Conservation (phyloP, 2,113 vertebrate genomes). For the Aptenodytes patagonicus region DNA sequence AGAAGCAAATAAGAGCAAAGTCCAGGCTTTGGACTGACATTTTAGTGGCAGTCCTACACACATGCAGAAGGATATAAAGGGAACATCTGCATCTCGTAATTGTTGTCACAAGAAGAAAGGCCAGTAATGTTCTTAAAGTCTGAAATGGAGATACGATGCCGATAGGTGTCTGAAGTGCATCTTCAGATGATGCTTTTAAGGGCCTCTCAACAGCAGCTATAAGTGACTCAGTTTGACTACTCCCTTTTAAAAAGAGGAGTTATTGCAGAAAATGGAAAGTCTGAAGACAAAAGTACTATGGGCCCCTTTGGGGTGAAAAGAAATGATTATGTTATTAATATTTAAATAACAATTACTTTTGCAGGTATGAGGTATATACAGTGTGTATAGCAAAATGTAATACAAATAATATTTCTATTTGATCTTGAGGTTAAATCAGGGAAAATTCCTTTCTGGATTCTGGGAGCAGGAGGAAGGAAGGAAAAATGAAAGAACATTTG, state of each 20-base stretch:
- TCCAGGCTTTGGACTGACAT: background rate
- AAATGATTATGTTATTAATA: background rate
- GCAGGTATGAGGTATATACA: background rate
- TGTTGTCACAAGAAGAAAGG: background rate
- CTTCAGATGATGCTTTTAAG: background rate
- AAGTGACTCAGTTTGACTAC: background rate
- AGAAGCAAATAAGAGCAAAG: background rate
- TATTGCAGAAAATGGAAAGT: background rate
- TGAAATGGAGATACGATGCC: background rate
- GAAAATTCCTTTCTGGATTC: background rate
- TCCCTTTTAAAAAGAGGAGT: background rate
- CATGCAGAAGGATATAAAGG: background rate
- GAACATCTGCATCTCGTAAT: background rate
- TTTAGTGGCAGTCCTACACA: background rate
- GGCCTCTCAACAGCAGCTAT: background rate
- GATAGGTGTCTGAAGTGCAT: background rate
- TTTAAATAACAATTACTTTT: background rate
- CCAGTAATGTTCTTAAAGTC: background rate
- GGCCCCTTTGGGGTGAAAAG: background rate
- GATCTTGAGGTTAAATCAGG: background rate
- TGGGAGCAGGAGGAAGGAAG: background rate
- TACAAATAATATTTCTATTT: background rate
- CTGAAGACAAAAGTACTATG: background rate
- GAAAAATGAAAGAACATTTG: background rate
- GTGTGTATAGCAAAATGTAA: background rate